Evolutionary conservation across 2,888 invertebrate species (phyloP), one percentile per base, ranked within the genome.

Genomic region (Helicoverpa assulta): DNA sequence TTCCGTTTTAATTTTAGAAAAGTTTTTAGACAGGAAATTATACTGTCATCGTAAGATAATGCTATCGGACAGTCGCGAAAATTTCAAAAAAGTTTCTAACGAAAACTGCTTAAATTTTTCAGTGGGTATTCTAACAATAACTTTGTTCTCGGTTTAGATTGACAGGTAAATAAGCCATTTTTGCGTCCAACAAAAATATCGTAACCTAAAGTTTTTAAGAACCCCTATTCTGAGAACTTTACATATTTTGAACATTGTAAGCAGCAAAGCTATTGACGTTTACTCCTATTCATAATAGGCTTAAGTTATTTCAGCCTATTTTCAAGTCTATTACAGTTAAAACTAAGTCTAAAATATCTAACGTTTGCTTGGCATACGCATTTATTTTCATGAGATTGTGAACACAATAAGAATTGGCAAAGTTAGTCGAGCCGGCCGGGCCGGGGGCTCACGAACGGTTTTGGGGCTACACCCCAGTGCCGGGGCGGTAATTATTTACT

Each of bases 401-500:
- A 78, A 73, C 64, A 78, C 75, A 80, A 83, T 78, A 81, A 82
- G 79, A 83, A 85, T 82, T 76, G 78, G 80, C 77, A 81, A 82
- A 61, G 68, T 61, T 78, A 63, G 70, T 72, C 56, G 72, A 78
- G 76, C 77, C 80, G 80, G 33, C 77, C 80, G 80, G 33, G 67
- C 72, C 78, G 81, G 76, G 70, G 81, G 81, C 78, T 78, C 73
- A 71, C 77, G 76, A 64, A 84, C 86, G 87, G 80, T 85, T 86
- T 84, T 84, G 85, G 89, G 87, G 89, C 85, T 88, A 88, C 90
- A 86, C 93, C 92, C 92, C 87, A 84, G 86, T 85, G 84, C 80
- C 86, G 84, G 85, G 86, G 89, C 86, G 89, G 93, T 93, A 93
- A 94, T 95, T 94, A 95, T 94, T 94, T 93, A 93, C 93, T 80